Percentiles rank a stretch among this genome's conserved stretches.
These are phyloP conservation scores for Drosophila nebulosa DNA, from an alignment of 1,140 invertebrate species.

Conservation along the genomic window DNA sequence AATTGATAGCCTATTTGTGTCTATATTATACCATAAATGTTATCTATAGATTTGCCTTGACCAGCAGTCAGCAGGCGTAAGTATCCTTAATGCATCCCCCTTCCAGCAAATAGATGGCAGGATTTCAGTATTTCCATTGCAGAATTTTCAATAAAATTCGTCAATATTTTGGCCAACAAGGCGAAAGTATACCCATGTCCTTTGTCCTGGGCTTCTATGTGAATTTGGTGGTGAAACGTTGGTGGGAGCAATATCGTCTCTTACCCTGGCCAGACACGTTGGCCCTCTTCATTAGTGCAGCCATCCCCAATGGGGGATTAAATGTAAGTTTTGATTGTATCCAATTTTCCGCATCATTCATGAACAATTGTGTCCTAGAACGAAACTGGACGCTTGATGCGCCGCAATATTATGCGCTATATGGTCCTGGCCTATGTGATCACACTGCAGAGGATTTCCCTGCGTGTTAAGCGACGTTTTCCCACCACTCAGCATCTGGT, in stretches of 20 bases:
- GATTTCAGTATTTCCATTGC: background rate
- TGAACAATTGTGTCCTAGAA: slow-evolving; percentile 84
- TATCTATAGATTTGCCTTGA: slow-evolving; percentile 92
- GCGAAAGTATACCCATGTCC: slow-evolving; percentile 93
- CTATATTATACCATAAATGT: slow-evolving; percentile 94
- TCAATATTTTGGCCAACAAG: slow-evolving; percentile 90
- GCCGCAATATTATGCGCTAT: slow-evolving; percentile 94
- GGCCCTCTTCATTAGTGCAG: slow-evolving; percentile 93
- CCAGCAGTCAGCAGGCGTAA: slow-evolving; percentile 91
- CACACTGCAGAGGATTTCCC: slow-evolving; percentile 91
- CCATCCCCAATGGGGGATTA: slow-evolving; percentile 89
- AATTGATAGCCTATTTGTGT: slow-evolving; percentile 92
- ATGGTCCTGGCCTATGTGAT: slow-evolving; percentile 94
- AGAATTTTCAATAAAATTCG: slow-evolving; percentile 91
- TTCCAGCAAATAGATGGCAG: background rate
- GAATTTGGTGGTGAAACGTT: slow-evolving; percentile 92
- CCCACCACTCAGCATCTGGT: slow-evolving; percentile 95
- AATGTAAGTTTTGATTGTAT: slow-evolving; percentile 84
- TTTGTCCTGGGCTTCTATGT: slow-evolving; percentile 98
- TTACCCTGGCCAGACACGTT: slow-evolving; percentile 95
- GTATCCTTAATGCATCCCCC: slow-evolving; percentile 56
- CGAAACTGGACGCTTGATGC: slow-evolving; percentile 91
- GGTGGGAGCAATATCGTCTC: slow-evolving; percentile 95
- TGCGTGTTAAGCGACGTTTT: slow-evolving; percentile 93
- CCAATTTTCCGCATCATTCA: too few species aligned